Evolutionary conservation across 2,888 invertebrate species (phyloP).

Genomic region (Ophioninae sp.): DNA sequence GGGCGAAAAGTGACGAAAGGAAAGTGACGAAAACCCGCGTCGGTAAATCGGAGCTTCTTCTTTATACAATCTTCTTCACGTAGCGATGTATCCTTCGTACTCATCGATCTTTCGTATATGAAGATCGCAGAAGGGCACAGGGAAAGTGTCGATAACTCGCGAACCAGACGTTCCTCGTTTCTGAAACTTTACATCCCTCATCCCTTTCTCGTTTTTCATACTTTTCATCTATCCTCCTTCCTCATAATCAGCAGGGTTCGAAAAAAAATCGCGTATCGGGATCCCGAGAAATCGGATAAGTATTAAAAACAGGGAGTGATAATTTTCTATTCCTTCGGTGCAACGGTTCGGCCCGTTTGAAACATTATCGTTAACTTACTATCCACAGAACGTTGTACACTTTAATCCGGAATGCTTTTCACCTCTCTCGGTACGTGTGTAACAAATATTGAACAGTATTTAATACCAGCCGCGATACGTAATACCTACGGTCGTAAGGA

Average conservation of each 20-base stretch:
- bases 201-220: not conserved
- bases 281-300: slow-evolving; percentile 52
- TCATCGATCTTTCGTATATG: too few relatives aligned
- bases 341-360: slow-evolving; percentile 36
- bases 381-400: slow-evolving; percentile 30
- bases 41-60: too few relatives aligned
- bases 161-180: too few relatives aligned
- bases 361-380: slow-evolving; percentile 47
- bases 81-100: too few relatives aligned
- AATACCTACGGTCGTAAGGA: slow-evolving; percentile 15
- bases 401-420: slow-evolving; percentile 33
- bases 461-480: slow-evolving; percentile 39
- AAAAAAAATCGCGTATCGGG: not conserved
- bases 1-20: too few relatives aligned
- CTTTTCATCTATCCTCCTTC: not conserved
- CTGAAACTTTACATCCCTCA: not conserved
- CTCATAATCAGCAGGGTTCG: not conserved
- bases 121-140: not conserved
- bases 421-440: slow-evolving; percentile 10
- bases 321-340: slow-evolving; percentile 25
- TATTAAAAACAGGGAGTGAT: slow-evolving; percentile 50
- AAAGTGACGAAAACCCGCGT: too few relatives aligned
- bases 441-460: slow-evolving; percentile 30
- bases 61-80: too few relatives aligned
- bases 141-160: not conserved